Conservation (phyloP, 2,888 invertebrate genomes). For the Himalopsyche kuldschensis region DNA sequence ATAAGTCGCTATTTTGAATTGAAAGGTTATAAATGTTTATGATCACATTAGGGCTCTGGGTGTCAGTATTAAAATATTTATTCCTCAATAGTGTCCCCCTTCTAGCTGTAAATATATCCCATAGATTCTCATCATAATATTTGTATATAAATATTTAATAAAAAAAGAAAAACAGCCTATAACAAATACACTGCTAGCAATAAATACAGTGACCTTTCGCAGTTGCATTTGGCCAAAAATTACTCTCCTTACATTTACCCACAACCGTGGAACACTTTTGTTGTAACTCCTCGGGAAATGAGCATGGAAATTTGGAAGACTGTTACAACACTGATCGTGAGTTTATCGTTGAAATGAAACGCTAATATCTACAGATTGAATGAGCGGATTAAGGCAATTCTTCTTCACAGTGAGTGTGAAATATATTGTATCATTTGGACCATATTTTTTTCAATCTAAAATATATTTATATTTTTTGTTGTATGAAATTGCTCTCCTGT, state of each 20-base stretch:
- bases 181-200: neutral
- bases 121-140: neutral
- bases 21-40: neutral
- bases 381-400: no score
- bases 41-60: neutral
- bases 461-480: no score
- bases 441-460: no score
- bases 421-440: no score
- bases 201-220: neutral
- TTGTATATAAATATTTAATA: neutral
- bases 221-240: neutral
- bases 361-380: no score
- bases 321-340: neutral
- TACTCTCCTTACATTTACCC: neutral
- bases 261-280: neutral
- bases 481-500: no score
- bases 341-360: no score
- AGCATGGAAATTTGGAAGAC: conserved; percentile 37
- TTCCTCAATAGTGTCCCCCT: neutral
- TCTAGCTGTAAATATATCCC: neutral
- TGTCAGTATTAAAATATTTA: neutral
- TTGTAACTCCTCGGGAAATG: neutral
- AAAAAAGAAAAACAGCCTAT: neutral
- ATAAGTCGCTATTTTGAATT: no score
- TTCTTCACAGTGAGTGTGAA: no score